Percentiles rank a stretch among this genome's conserved stretches.
Evolutionary conservation across 2,113 vertebrate genomes (phyloP).

Genomic region (Myodes glareolus): DNA sequence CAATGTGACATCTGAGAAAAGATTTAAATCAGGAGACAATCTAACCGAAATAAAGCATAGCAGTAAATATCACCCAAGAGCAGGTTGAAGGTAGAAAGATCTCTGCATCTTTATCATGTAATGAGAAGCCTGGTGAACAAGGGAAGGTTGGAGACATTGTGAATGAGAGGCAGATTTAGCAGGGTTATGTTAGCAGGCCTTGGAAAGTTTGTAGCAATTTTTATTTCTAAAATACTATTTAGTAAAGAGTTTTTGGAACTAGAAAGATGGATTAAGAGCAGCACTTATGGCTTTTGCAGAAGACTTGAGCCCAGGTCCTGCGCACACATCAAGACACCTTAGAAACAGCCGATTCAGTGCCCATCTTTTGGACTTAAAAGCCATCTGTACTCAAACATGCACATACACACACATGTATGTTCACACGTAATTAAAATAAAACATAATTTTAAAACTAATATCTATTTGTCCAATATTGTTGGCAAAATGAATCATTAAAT

Average conservation of each 20-base stretch:
- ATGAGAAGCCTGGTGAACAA: neutral
- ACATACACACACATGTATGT: neutral
- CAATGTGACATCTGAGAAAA: neutral
- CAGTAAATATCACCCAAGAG: neutral
- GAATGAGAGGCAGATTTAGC: neutral
- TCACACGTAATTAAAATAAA: neutral
- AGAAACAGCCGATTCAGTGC: too few species aligned
- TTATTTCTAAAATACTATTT: neutral
- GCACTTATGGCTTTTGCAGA: neutral
- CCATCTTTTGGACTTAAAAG: neutral
- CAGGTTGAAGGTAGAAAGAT: neutral
- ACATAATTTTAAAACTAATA: neutral
- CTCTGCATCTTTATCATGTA: neutral
- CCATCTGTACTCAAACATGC: too few species aligned
- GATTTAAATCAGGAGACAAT: neutral
- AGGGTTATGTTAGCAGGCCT: neutral
- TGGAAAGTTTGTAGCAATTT: neutral
- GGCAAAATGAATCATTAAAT: neutral
- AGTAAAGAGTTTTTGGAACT: neutral
- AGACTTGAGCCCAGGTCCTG: neutral
- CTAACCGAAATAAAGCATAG: accelerated
- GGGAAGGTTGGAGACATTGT: neutral
- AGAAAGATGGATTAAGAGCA: neutral
- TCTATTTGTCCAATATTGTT: neutral
- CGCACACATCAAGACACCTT: too few species aligned